Percentiles rank a stretch among this genome's conserved stretches.
phyloP scores from a whole-genome alignment of 64 coral and sea anemone species.

The Pocillopora damicornis region DNA sequence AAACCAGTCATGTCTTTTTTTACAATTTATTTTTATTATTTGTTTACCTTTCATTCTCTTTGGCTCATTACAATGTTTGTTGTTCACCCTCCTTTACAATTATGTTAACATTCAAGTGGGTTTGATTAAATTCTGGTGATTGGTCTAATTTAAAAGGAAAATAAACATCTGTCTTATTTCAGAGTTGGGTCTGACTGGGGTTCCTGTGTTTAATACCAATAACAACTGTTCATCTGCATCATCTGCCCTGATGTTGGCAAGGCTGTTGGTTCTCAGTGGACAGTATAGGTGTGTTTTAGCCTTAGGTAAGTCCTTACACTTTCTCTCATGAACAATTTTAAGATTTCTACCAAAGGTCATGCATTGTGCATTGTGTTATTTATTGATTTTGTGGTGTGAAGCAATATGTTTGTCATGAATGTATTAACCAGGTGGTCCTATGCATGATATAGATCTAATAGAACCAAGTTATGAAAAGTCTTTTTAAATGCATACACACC shows the following conservation, averaged over 20 bases:
- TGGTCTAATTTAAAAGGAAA: too few relatives aligned
- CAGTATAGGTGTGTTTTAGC: constrained; percentile 86
- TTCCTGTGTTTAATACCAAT: constrained; percentile 89
- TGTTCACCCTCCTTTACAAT: too few relatives aligned
- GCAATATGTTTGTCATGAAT: too few relatives aligned
- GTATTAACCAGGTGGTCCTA: not conserved
- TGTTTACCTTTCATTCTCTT: too few relatives aligned
- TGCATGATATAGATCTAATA: too few relatives aligned
- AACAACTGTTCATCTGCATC: constrained; percentile 93
- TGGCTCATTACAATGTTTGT: too few relatives aligned
- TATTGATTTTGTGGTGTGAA: too few relatives aligned
- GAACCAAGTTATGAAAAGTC: not conserved
- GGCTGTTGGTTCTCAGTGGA: constrained; percentile 77
- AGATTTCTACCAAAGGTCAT: not conserved
- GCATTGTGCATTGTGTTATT: too few relatives aligned
- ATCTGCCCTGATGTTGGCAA: constrained; percentile 81
- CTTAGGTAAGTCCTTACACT: constrained; percentile 47
- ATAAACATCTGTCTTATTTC: not conserved
- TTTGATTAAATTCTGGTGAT: too few relatives aligned
- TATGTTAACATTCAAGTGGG: too few relatives aligned
- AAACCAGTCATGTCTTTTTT: too few relatives aligned
- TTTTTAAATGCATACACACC: not conserved
- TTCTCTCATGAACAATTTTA: not conserved
- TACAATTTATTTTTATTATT: too few relatives aligned
- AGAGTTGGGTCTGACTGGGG: constrained; percentile 86